Base-by-base conservation (phyloP, 2,113 vertebrate genomes). In the Typhlomys cinereus region DNA sequence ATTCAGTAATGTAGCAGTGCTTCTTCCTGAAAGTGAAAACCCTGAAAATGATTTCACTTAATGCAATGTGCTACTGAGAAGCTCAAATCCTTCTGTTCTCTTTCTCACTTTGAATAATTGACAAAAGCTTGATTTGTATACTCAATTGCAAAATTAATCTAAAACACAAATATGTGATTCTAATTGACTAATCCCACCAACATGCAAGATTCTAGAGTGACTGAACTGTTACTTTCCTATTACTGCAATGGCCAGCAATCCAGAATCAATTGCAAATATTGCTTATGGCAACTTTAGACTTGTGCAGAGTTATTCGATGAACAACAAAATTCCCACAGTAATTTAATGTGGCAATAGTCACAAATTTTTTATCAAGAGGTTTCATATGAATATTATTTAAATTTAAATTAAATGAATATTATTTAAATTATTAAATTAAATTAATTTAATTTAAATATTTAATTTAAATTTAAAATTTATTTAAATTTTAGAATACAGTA, bases 81-180 rank as follows among this genome's bases (percentile, higher is more conserved):
- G 20, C 1, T 17, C 69, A 70, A 76, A n/a, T 73, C 39, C 36
- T 59, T 76, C 52, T 23, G n/a, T 15, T 85, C 25, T 93, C 34
- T 66, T 91, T 54, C 14, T 94, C 21, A 23, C 39, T 83, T 66
- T 59, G 23, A 41, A 48, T 79, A 87, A 48, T 73, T 59, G 80
- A 64, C 15, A 76, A 87, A 85, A 69, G 7, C 64, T 48, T 5
- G 4, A 54, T 76, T 5, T 79, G n/a, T n/a, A 64, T 70, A 73
- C 76, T 92, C 8, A 87, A 29, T 8, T 46, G 85, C 5, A 86
- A 83, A 78, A 57, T 85, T 85, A 82, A 96, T 74, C 39, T 52
- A 4, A 91, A 87, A 73, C 6, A 10, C 5, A 86, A 66, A 73
- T 0, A 67, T 85, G 57, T 48, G 9, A 44, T 15, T 91, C 14